Evolutionary conservation across 1,140 invertebrate species (phyloP), one percentile per base, ranked within the genome.

Genomic region (Temnothorax curvispinosus): DNA sequence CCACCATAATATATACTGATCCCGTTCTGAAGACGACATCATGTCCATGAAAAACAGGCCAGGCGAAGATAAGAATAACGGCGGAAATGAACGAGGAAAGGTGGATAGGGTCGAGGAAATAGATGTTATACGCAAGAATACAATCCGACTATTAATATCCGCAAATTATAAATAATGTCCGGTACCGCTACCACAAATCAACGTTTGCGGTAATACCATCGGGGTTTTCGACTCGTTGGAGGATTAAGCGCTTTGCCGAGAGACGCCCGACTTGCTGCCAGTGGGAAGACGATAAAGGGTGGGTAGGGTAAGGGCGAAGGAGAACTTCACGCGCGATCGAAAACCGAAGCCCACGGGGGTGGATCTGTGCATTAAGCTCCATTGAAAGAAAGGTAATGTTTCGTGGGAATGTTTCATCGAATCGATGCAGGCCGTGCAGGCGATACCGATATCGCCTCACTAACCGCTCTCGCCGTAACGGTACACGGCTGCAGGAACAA

Each of bases 131-230:
- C 54, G 38, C 27, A 52, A 41, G 35, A 41, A 69, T 80, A 80
- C 52, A 80, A 54, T 18, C 62, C 78, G 47, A 88, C 91, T 90
- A 87, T 92, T 93, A 93, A 93, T 93, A 86, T 85, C 78, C 87
- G 74, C 89, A 93, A 93, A 93, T 93, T 93, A 93, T 93, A 93
- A 93, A 92, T 93, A 93, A 92, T 92, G 91, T 91, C 41, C 86
- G 64, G 60, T 65, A 58, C 54, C 67, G 65, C 87, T 88, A 65
- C 88, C 89, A 93, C 92, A 93, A 93, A 93, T 93, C 92, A 93
- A 92, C 91, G 91, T 93, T 92, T 91, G 85, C 89, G 71, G 89
- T 92, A 92, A 93, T 92, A 93, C 92, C 90, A 72, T 62, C 56
- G 81, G 86, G 80, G 80, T 91, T 88, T 87, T 87, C 86, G 91